Percentiles rank a stretch among this genome's conserved stretches.
Evolutionary conservation across 2,888 invertebrate species (phyloP).

Genomic region (Miltochrista miniata): DNA sequence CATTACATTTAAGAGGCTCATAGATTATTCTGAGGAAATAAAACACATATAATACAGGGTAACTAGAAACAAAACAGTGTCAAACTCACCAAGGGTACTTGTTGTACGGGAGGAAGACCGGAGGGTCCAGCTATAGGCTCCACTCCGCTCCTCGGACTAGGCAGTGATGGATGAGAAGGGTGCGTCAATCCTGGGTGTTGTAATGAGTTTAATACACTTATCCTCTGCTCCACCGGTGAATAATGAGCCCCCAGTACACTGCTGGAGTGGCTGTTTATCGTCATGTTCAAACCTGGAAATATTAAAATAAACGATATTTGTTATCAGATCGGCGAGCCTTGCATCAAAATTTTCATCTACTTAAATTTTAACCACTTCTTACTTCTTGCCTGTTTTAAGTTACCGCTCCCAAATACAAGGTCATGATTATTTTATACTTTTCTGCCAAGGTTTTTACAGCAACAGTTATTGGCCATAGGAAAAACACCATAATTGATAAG

Average conservation of each 20-base stretch:
- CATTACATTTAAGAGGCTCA: too few relatives aligned
- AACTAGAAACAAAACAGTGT: neutral
- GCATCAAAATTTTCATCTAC: too few relatives aligned
- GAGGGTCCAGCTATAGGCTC: constrained; percentile 91
- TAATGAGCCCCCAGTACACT: constrained; percentile 64
- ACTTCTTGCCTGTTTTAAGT: neutral
- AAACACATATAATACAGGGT: too few relatives aligned
- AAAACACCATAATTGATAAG: neutral
- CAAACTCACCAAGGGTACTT: constrained; percentile 91
- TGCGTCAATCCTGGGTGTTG: constrained; percentile 69
- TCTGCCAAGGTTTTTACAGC: neutral
- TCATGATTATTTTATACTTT: too few relatives aligned
- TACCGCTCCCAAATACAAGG: neutral
- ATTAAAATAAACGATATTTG: neutral
- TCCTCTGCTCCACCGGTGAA: constrained; percentile 72
- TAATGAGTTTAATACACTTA: constrained; percentile 69
- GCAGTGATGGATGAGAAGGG: constrained; percentile 73
- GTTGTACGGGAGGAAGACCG: constrained; percentile 93
- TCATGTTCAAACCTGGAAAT: constrained; percentile 83
- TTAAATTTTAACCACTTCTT: too few relatives aligned
- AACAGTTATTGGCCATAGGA: too few relatives aligned
- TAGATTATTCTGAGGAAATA: too few relatives aligned
- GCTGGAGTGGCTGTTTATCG: constrained; percentile 77
- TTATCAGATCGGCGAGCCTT: too few relatives aligned
- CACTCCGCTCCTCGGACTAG: constrained; percentile 85